Base-by-base conservation (phyloP, 2,113 vertebrate species). In the Hydrochoerus hydrochaeris region DNA sequence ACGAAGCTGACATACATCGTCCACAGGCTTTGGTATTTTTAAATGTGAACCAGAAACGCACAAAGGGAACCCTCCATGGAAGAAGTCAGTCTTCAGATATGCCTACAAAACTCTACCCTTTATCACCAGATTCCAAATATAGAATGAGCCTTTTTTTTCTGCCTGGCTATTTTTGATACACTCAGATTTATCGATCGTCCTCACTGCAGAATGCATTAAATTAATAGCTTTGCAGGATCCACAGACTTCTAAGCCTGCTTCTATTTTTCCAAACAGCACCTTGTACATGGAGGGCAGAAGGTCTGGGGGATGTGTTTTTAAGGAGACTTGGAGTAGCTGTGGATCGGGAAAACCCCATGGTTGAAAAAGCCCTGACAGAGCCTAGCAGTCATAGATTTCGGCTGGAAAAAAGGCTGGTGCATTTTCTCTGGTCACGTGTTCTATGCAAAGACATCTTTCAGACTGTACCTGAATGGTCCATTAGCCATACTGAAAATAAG, bases 401-500 rank as follows among this genome's bases (percentile, higher is more conserved):
- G 26, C 84, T 9, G 90, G 0, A 12, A 28, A 41, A 83, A 49
- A 83, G 60, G 80, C 84, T 14, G 24, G 41, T 46, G 57, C 77
- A 44, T 58, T 35, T 28, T 35, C 20, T 0, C 5, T 54, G 80
- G 58, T 85, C 95, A 83, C 95, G 19, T 35, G 41, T 32, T 60
- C 41, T 0, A 11, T 2, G 58, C 80, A 44, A 71, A 58, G 71
- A 65, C 93, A 88, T 81, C 69, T 85, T 82, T 86, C 90, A 73
- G 30, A 44, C 65, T 75, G 2, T 87, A 73, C 92, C 94, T 92
- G 92, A 88, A 90, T 67, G 94, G 90, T 49, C 91, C 92, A 91
- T 96, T 96, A 96, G 86, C 28, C 95, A 81, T 86, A 75, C 88
- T 85, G 96, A 97, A 94, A 96, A 96, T 44, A 86, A 92, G 83